These are phyloP conservation scores for Tachysurus vachellii DNA, from an alignment of 2,113 vertebrate genomes.

Conservation along the genomic window DNA sequence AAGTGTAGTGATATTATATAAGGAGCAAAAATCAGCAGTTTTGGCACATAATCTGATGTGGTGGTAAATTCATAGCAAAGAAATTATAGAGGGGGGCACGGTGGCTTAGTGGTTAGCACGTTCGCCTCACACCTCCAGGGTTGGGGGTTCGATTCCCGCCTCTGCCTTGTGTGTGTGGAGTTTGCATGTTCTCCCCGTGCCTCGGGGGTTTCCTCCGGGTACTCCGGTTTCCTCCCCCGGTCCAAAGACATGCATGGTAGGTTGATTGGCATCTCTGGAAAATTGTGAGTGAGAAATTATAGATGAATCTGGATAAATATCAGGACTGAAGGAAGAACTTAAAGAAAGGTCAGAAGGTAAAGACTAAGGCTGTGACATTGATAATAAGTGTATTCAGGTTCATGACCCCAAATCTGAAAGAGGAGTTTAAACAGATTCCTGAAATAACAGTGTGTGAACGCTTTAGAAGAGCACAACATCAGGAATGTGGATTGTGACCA, in stretches of 20 bases:
- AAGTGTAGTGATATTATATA: slow-evolving; percentile 1
- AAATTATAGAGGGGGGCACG: too few species aligned
- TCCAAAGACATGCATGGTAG: too few species aligned
- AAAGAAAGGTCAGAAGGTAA: not conserved
- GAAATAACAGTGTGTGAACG: not conserved
- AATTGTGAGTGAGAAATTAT: too few species aligned
- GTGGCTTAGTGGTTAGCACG: too few species aligned
- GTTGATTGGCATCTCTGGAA: too few species aligned
- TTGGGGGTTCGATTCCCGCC: too few species aligned
- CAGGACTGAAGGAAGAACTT: not conserved
- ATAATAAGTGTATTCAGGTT: not conserved
- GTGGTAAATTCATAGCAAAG: not conserved
- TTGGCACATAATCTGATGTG: not conserved
- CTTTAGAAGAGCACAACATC: not conserved
- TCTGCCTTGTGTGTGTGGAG: too few species aligned
- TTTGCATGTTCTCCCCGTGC: too few species aligned
- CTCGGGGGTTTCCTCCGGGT: too few species aligned
- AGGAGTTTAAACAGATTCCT: not conserved
- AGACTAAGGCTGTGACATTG: too few species aligned
- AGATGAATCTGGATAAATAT: not conserved
- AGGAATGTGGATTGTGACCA: not conserved
- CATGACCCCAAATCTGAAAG: not conserved
- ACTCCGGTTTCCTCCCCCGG: too few species aligned
- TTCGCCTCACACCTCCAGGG: too few species aligned
- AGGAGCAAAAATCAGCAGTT: not conserved